Conservation (phyloP, 2,797 vertebrate species). For the Gephyroberyx darwinii region DNA sequence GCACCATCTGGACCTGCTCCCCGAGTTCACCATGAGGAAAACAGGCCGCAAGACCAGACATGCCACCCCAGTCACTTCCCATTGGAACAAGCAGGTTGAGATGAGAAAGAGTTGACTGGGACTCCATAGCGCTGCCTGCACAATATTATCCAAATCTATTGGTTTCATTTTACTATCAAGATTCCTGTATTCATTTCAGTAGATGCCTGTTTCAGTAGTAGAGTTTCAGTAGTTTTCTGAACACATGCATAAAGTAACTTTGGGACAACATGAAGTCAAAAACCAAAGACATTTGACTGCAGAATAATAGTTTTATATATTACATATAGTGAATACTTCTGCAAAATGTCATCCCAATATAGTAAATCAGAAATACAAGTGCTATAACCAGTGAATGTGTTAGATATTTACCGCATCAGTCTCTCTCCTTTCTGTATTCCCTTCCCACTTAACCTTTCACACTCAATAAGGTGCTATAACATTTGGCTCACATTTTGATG, state of each 20-base stretch:
- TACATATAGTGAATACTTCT: too few species aligned
- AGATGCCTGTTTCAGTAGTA: too few species aligned
- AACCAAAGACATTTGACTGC: background rate
- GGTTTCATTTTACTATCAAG: background rate
- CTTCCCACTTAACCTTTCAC: slow-evolving; percentile 78
- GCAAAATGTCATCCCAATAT: too few species aligned
- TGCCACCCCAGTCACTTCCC: background rate
- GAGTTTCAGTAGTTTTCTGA: background rate
- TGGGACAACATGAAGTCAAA: too few species aligned
- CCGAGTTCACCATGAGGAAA: slow-evolving; percentile 40
- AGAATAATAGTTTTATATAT: background rate
- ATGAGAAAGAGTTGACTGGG: slow-evolving; percentile 5
- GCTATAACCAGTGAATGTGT: slow-evolving; percentile 4
- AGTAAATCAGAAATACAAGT: too few species aligned
- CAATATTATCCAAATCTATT: background rate
- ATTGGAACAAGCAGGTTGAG: slow-evolving; percentile 32
- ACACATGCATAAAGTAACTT: background rate
- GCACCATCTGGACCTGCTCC: slow-evolving; percentile 68
- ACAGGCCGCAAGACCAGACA: slow-evolving; percentile 17
- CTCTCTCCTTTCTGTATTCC: slow-evolving; percentile 24
- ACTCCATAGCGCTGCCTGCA: background rate
- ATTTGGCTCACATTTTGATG: slow-evolving; percentile 69
- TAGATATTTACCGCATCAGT: slow-evolving; percentile 23
- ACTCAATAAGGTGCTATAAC: slow-evolving; percentile 72
- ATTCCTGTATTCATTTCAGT: background rate